Conservation (phyloP, 2,797 vertebrate genomes). For the Cheracebus regulus region DNA sequence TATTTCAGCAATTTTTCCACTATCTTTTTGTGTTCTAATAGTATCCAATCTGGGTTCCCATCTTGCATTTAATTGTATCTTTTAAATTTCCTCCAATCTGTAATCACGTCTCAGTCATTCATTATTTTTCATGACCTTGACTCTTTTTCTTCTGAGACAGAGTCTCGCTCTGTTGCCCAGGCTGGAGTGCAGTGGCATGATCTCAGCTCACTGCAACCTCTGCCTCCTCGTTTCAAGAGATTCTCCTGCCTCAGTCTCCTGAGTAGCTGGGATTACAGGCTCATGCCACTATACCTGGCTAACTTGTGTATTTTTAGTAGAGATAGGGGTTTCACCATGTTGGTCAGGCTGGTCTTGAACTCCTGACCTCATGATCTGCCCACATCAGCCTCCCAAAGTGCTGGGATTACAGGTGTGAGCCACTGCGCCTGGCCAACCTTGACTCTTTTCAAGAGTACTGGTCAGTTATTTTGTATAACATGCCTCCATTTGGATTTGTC, state of each 20-base stretch:
- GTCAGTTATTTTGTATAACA: neutral
- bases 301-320: neutral
- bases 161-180: neutral
- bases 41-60: neutral
- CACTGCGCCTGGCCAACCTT: neutral
- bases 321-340: neutral
- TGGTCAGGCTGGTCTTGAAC: neutral
- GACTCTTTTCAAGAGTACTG: neutral
- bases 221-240: neutral
- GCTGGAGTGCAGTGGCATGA: neutral
- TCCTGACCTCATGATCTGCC: neutral
- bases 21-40: neutral
- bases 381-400: neutral
- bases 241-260: neutral
- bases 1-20: neutral
- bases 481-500: neutral
- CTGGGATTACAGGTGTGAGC: neutral
- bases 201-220: neutral
- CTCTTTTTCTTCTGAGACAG: neutral
- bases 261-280: neutral
- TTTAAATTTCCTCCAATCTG: neutral
- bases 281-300: neutral
- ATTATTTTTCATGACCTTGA: neutral
- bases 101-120: neutral
- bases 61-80: neutral